phyloP scores from a whole-genome alignment of 2,113 vertebrate species.

The Corythornis madagascariensis region DNA sequence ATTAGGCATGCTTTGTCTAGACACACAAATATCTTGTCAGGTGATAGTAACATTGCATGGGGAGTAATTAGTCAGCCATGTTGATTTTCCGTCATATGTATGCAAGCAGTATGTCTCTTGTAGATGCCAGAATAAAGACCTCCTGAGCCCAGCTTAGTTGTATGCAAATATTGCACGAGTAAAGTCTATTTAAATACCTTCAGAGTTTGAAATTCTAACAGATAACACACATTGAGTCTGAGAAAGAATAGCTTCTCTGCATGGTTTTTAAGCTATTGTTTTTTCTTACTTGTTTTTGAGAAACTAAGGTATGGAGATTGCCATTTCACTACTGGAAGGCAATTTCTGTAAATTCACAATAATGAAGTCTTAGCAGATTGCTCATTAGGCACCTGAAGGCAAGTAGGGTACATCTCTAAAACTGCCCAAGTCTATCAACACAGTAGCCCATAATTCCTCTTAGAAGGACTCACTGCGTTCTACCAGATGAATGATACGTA shows the following conservation, averaged over 20 bases:
- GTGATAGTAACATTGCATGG: background rate
- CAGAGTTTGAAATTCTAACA: background rate
- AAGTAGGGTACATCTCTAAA: conserved; percentile 49
- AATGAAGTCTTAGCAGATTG: background rate
- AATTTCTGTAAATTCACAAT: conserved; percentile 22
- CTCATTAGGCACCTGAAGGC: conserved; percentile 19
- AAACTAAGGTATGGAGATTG: background rate
- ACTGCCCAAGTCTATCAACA: conserved; percentile 37
- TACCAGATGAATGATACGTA: conserved; percentile 31
- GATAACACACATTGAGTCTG: background rate
- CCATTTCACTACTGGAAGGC: conserved; percentile 1
- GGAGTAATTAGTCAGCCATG: background rate
- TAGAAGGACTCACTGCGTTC: background rate
- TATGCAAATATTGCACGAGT: background rate
- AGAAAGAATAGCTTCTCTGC: background rate
- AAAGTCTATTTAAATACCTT: background rate
- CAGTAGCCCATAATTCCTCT: conserved; percentile 21
- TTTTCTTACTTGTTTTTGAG: background rate
- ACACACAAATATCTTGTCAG: background rate
- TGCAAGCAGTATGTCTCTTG: background rate
- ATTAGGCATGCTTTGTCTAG: background rate
- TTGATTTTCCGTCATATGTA: background rate
- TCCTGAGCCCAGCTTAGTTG: background rate
- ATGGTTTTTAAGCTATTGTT: background rate
- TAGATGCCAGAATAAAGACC: background rate